These are phyloP conservation scores for Idaea biselata DNA, from an alignment of 2,888 invertebrate genomes.

Conservation along the genomic window DNA sequence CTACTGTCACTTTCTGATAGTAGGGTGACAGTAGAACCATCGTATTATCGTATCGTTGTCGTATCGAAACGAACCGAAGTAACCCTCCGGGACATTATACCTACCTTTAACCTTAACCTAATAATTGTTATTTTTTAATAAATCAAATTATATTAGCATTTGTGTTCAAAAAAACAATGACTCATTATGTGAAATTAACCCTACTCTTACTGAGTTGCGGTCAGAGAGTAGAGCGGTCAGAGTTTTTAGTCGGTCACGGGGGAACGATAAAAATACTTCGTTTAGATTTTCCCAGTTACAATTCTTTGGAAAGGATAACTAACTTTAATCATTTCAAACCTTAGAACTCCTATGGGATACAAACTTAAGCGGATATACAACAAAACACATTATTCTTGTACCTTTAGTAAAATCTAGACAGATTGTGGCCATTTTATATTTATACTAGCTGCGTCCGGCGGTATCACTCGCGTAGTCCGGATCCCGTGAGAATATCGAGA, in stretches of 20 bases:
- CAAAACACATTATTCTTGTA: background rate
- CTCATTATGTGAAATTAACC: background rate
- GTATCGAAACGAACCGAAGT: no score
- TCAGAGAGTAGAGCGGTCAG: background rate
- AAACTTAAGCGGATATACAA: background rate
- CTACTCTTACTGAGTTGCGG: background rate
- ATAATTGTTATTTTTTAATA: no score
- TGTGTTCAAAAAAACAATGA: background rate
- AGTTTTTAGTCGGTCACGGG: conserved; percentile 2
- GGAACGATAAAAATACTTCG: conserved; percentile 4
- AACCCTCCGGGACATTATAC: no score
- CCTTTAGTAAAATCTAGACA: background rate
- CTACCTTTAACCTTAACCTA: no score
- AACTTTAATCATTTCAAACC: background rate
- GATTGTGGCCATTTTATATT: no score
- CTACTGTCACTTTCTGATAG: no score
- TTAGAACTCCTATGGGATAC: background rate
- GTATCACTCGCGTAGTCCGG: no score
- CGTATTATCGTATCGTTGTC: no score
- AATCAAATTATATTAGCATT: background rate
- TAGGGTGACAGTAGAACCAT: no score
- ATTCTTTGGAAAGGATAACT: background rate
- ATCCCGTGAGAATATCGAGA: no score
- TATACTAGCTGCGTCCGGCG: no score
- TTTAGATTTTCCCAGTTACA: background rate